phyloP scores from a whole-genome alignment of 2,797 vertebrate genomes.

The Gymnopithys bicolor region DNA sequence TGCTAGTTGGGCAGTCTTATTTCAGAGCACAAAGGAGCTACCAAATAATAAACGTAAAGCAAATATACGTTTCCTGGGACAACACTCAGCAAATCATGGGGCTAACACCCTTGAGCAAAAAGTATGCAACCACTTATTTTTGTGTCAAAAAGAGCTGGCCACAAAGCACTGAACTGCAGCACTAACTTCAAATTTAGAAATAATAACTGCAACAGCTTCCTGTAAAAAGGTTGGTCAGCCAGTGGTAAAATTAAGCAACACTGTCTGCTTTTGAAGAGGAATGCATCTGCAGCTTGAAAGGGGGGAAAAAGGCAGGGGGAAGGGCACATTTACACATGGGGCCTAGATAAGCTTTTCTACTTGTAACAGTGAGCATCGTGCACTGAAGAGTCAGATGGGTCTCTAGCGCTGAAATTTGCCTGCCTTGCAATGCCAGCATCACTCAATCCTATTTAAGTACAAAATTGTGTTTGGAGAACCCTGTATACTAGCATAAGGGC shows the following conservation, averaged over 20 bases:
- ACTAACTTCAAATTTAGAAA: neutral
- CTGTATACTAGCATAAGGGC: rapidly evolving
- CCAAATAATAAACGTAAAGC: neutral
- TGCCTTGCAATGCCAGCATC: neutral
- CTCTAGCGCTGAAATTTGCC: neutral
- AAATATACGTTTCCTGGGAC: neutral
- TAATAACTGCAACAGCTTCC: neutral
- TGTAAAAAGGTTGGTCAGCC: neutral
- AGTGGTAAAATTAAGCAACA: neutral
- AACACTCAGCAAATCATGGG: neutral
- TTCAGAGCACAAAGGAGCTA: neutral
- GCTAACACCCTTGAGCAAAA: neutral
- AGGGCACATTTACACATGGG: rapidly evolving
- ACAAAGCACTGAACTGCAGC: neutral
- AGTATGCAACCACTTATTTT: neutral
- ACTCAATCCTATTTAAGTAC: neutral
- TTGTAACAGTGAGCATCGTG: neutral
- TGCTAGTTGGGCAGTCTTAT: neutral
- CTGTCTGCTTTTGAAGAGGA: neutral
- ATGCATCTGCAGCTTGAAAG: neutral
- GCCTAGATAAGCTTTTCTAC: neutral
- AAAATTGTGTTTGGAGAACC: neutral
- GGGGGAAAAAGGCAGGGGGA: neutral
- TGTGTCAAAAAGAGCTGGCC: neutral
- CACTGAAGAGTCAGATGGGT: neutral